A percentile compares a stretch with the other conserved stretches of the same genome.
Conservation (phyloP, 2,797 vertebrate species). For the Pampus argenteus region DNA sequence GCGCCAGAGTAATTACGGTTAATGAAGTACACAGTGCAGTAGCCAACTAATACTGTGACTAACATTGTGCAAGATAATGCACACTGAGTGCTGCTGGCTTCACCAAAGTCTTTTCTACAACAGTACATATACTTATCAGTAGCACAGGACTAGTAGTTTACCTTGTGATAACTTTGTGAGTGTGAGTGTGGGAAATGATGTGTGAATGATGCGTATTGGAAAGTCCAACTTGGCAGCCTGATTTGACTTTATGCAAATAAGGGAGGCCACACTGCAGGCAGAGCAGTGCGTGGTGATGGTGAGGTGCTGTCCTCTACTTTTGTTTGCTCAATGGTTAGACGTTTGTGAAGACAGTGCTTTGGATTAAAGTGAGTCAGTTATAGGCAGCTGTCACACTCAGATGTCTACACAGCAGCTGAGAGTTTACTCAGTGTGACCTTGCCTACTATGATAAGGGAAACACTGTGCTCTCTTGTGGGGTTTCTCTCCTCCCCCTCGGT, state of each 20-base stretch:
- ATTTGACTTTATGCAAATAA: conserved; percentile 80
- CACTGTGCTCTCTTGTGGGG: conserved; percentile 59
- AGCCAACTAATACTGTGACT: conserved; percentile 4
- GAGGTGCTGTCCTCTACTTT: neutral
- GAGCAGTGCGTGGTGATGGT: neutral
- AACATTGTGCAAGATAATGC: conserved; percentile 16
- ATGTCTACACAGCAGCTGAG: conserved; percentile 66
- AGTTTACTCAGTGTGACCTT: conserved; percentile 77
- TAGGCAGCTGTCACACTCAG: conserved; percentile 52
- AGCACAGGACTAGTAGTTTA: neutral
- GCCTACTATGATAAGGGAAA: conserved; percentile 72
- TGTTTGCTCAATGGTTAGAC: neutral
- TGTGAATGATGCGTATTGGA: conserved; percentile 39
- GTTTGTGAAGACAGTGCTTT: neutral
- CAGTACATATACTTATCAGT: conserved; percentile 8
- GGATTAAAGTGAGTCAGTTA: neutral
- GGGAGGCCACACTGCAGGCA: neutral
- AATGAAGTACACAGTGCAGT: conserved; percentile 56
- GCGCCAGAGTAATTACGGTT: conserved; percentile 62
- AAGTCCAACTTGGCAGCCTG: conserved; percentile 29
- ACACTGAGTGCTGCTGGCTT: conserved; percentile 20
- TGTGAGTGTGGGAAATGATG: conserved; percentile 4
- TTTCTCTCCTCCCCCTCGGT: conserved; percentile 32
- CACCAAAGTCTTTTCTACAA: conserved; percentile 15
- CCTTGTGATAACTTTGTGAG: conserved; percentile 13